These are phyloP conservation scores for Heliconius eleuchia DNA, from an alignment of 1,140 invertebrate species.

Conservation along the genomic window DNA sequence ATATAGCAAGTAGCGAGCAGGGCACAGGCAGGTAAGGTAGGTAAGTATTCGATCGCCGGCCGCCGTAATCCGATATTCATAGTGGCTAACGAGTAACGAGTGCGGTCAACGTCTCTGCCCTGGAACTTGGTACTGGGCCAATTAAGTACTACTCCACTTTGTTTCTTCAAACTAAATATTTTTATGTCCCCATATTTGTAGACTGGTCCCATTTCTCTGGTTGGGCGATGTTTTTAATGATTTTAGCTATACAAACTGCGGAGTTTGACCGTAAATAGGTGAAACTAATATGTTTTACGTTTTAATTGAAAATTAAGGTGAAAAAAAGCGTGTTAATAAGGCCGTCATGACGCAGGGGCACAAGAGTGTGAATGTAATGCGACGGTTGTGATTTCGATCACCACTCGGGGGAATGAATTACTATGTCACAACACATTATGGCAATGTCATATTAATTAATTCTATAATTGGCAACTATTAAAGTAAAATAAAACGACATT, in stretches of 20 bases:
- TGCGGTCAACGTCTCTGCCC: conserved; percentile 14
- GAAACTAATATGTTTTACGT: too few relatives aligned
- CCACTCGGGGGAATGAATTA: too few relatives aligned
- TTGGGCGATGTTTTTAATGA: not conserved
- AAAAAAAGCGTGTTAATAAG: too few relatives aligned
- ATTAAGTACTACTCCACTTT: not conserved
- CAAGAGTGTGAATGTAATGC: too few relatives aligned
- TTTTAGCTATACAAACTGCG: not conserved
- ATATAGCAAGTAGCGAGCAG: not conserved
- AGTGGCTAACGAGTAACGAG: not conserved
- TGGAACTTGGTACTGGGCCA: conserved; percentile 13
- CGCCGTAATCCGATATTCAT: conserved; percentile 2
- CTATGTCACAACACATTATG: conserved; percentile 24
- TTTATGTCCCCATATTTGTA: not conserved
- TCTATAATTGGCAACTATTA: conserved; percentile 47
- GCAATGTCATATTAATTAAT: conserved; percentile 36
- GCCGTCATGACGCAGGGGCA: too few relatives aligned
- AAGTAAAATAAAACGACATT: conserved; percentile 35
- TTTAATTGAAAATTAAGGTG: too few relatives aligned
- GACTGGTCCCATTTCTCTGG: not conserved
- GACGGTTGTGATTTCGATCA: too few relatives aligned
- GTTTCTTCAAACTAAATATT: not conserved
- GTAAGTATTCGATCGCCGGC: not conserved
- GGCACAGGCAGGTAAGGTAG: not conserved
- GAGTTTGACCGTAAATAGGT: too few relatives aligned